Evolutionary conservation across 53 echinoderm and acorn worm species (phyloP).

Genomic region (Astropecten irregularis): DNA sequence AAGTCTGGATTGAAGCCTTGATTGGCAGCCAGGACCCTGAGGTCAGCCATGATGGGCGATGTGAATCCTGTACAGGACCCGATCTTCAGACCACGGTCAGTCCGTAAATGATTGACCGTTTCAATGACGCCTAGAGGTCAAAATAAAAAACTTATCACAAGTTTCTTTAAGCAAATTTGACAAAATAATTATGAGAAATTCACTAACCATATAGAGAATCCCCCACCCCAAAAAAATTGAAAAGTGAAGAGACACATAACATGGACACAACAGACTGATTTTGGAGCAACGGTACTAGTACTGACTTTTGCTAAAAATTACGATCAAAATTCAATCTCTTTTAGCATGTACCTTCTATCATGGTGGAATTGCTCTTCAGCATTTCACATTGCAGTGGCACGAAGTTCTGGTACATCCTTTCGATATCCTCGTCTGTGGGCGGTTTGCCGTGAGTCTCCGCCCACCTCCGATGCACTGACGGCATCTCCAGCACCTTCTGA

Average conservation of each 20-base stretch:
- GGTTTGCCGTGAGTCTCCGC: conserved; percentile 58
- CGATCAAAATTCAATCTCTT: too few relatives aligned
- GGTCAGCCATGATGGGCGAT: conserved; percentile 73
- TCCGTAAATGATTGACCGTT: conserved; percentile 62
- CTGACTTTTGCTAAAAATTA: too few relatives aligned
- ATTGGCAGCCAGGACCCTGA: conserved; percentile 64
- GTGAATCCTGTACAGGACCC: conserved; percentile 89
- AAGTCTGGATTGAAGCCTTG: conserved; percentile 83
- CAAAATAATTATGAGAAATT: too few relatives aligned
- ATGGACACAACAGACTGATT: too few relatives aligned
- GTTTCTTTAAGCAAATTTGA: too few relatives aligned
- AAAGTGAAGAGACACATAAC: too few relatives aligned
- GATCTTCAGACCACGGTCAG: conserved; percentile 68
- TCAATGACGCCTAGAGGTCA: conserved; percentile 71
- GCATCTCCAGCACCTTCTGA: conserved; percentile 68
- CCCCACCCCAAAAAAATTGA: too few relatives aligned
- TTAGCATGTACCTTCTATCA: conserved; percentile 94
- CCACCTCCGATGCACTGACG: conserved; percentile 70
- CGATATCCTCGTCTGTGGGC: conserved; percentile 76
- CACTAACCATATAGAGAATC: too few relatives aligned
- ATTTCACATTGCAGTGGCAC: conserved; percentile 75
- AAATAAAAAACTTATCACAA: not conserved
- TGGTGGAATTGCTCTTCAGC: conserved; percentile 61
- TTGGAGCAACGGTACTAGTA: too few relatives aligned
- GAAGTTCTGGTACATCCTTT: conserved; percentile 83